phyloP scores from a whole-genome alignment of 1,140 invertebrate genomes.

The Megalopta genalis region DNA sequence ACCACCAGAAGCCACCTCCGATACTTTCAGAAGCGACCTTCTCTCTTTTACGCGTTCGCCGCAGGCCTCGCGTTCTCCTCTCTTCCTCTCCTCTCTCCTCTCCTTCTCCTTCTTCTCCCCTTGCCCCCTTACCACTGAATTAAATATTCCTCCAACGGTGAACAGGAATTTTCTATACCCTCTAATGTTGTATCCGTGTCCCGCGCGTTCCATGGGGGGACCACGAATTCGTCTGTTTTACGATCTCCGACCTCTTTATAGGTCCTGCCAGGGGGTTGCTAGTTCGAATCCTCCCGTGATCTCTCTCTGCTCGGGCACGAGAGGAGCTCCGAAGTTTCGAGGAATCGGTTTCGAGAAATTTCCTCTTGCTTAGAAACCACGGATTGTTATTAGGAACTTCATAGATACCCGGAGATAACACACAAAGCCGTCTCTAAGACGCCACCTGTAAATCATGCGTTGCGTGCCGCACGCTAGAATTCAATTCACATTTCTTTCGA shows the following conservation, averaged over 20 bases:
- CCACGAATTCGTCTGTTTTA: constrained; percentile 27
- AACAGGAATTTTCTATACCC: constrained; percentile 58
- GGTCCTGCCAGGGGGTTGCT: constrained; percentile 6
- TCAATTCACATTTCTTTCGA: too few species aligned
- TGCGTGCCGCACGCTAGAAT: too few species aligned
- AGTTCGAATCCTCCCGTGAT: background rate
- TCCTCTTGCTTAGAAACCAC: too few species aligned
- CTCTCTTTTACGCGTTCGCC: constrained; percentile 57
- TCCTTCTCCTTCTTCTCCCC: background rate
- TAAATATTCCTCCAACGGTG: constrained; percentile 47
- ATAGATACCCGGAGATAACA: too few species aligned
- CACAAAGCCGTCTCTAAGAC: too few species aligned
- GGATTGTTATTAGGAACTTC: too few species aligned
- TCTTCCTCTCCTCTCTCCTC: background rate
- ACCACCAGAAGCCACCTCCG: constrained; percentile 54
- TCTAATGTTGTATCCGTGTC: constrained; percentile 42
- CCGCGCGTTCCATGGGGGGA: constrained; percentile 29
- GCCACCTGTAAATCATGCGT: too few species aligned
- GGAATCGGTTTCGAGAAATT: too few species aligned
- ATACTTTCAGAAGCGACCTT: constrained; percentile 56
- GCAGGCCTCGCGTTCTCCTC: constrained; percentile 32
- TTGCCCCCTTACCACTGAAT: constrained; percentile 48
- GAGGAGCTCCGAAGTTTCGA: too few species aligned
- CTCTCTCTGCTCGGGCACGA: background rate
- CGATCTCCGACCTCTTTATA: constrained; percentile 5